Evolutionary conservation across 2,888 invertebrate genomes (phyloP).

Genomic region (Pyrrhopygopsis socrates): DNA sequence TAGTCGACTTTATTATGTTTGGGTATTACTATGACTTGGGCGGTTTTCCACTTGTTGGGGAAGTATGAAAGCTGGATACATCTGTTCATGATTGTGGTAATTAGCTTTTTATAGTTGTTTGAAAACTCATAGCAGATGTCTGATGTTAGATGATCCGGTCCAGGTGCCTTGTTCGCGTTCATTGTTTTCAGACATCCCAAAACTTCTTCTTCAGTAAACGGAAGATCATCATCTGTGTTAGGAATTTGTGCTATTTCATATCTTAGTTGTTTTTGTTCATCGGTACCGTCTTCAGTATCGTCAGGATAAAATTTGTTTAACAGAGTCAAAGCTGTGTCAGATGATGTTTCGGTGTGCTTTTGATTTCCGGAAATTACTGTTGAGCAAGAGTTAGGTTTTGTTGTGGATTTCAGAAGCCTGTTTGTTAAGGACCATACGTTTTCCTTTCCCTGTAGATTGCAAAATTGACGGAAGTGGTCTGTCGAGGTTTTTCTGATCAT

Average conservation of each 20-base stretch:
- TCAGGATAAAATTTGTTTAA: slow-evolving; percentile 70
- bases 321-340: slow-evolving; percentile 60
- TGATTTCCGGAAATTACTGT: too few species aligned
- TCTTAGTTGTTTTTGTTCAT: too few species aligned
- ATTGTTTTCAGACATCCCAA: slow-evolving; percentile 38
- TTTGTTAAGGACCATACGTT: slow-evolving; percentile 80
- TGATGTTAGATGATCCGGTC: slow-evolving; percentile 66
- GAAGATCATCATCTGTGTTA: slow-evolving; percentile 27
- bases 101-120: too few species aligned
- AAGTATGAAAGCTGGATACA: slow-evolving; percentile 36
- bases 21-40: slow-evolving; percentile 75
- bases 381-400: too few species aligned
- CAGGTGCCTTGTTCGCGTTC: slow-evolving; percentile 74
- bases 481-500: too few species aligned
- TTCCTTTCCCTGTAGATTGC: slow-evolving; percentile 71
- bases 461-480: slow-evolving; percentile 55
- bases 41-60: slow-evolving; percentile 71
- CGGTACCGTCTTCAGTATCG: slow-evolving; percentile 25
- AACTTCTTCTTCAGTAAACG: slow-evolving; percentile 63
- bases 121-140: slow-evolving; percentile 58
- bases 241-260: slow-evolving; percentile 6
- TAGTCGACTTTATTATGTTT: slow-evolving; percentile 73
- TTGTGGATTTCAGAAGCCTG: slow-evolving; percentile 56
- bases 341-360: slow-evolving; percentile 52
- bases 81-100: slow-evolving; percentile 26